These are phyloP conservation scores for Bostrychus sinensis DNA, from an alignment of 2,113 vertebrate genomes.

Conservation along the genomic window DNA sequence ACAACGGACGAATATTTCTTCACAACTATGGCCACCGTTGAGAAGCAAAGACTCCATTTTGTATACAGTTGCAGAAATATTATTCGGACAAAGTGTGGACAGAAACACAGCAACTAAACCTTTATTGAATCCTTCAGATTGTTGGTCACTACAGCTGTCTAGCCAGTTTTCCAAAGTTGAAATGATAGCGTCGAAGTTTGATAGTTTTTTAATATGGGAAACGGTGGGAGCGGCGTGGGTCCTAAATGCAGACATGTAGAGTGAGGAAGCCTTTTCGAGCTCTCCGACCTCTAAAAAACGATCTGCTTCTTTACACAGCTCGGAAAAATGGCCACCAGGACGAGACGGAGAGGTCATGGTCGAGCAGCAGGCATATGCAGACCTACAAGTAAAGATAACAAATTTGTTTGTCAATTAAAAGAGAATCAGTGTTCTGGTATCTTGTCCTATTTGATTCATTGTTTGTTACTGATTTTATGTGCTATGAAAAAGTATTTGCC, in stretches of 20 bases:
- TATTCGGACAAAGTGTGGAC: slow-evolving; percentile 83
- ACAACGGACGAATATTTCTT: slow-evolving; percentile 82
- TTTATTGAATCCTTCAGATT: slow-evolving; percentile 76
- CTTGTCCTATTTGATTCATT: neutral
- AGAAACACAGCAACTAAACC: slow-evolving; percentile 85
- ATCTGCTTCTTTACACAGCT: slow-evolving; percentile 84
- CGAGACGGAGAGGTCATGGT: slow-evolving; percentile 70
- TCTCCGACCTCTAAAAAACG: slow-evolving; percentile 74
- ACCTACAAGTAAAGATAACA: slow-evolving; percentile 18
- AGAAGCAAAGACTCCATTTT: slow-evolving; percentile 84
- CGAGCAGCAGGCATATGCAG: neutral
- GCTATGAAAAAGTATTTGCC: no score
- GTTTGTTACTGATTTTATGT: no score
- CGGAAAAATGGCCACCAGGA: slow-evolving; percentile 62
- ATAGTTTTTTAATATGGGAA: slow-evolving; percentile 73
- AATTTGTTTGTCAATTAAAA: slow-evolving; percentile 1
- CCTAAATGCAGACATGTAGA: slow-evolving; percentile 88
- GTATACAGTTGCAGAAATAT: slow-evolving; percentile 79
- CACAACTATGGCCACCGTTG: slow-evolving; percentile 56
- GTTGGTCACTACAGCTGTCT: slow-evolving; percentile 67
- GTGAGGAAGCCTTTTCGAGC: slow-evolving; percentile 73
- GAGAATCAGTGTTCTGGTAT: neutral
- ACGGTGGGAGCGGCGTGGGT: slow-evolving; percentile 77
- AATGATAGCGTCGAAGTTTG: slow-evolving; percentile 59
- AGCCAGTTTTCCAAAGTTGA: slow-evolving; percentile 83